Conservation (phyloP, 2,888 invertebrate genomes). For the Sclerodermus sp. region DNA sequence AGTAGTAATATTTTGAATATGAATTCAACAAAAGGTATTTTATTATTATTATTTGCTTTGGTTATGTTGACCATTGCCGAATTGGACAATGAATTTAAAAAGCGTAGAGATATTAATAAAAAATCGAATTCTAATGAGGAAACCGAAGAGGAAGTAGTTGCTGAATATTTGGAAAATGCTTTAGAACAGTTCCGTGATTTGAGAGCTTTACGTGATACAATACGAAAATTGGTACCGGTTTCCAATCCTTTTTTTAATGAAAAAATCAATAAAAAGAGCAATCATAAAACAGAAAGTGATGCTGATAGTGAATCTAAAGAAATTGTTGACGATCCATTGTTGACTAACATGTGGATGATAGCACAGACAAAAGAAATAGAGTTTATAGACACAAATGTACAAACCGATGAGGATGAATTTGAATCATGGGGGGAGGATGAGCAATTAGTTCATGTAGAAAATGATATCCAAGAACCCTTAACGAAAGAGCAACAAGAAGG, state of each 20-base stretch:
- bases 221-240: conserved; percentile 36
- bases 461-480: conserved; percentile 62
- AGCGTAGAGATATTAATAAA: conserved; percentile 19
- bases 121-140: conserved; percentile 36
- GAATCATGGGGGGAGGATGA: conserved; percentile 30
- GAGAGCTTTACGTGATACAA: conserved; percentile 35
- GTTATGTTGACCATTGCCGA: conserved; percentile 29
- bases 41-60: conserved; percentile 31
- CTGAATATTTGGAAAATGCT: conserved; percentile 32
- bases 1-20: too few relatives aligned
- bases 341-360: conserved; percentile 33
- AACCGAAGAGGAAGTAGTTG: conserved; percentile 31
- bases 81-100: conserved; percentile 25
- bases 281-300: conserved; percentile 28
- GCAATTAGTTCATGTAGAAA: conserved; percentile 52
- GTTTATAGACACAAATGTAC: conserved; percentile 20
- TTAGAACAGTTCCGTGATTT: conserved; percentile 40
- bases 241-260: conserved; percentile 32
- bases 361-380: conserved; percentile 31
- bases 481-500: conserved; percentile 71
- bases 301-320: conserved; percentile 18
- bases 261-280: conserved; percentile 29
- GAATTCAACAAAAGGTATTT: conserved; percentile 24
- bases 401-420: conserved; percentile 25
- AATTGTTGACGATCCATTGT: conserved; percentile 15